phyloP scores from a whole-genome alignment of 2,888 invertebrate species.

The Pecten maximus region DNA sequence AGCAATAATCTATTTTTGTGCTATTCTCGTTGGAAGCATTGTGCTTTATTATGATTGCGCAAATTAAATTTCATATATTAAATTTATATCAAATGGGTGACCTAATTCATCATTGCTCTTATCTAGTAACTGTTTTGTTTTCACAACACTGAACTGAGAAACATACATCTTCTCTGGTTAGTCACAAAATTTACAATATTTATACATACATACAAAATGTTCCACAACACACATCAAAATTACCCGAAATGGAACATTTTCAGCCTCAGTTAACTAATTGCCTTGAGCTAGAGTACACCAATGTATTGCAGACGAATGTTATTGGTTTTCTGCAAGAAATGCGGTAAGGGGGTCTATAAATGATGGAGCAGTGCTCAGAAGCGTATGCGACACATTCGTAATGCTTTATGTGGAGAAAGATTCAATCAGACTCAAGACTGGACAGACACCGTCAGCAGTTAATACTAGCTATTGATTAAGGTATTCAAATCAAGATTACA shows the following conservation, averaged over 20 bases:
- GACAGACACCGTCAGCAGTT: conserved; percentile 16
- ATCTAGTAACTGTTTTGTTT: too few species aligned
- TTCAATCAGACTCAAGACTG: background rate
- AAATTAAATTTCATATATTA: too few species aligned
- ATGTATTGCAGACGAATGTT: background rate
- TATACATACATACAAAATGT: too few species aligned
- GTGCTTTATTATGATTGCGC: too few species aligned
- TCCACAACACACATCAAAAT: background rate
- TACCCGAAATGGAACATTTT: background rate
- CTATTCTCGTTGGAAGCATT: too few species aligned
- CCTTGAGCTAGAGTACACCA: background rate
- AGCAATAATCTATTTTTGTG: too few species aligned
- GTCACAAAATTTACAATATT: too few species aligned
- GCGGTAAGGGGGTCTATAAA: background rate
- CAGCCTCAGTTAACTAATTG: background rate
- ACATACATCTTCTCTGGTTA: too few species aligned
- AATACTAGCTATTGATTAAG: background rate
- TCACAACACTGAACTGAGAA: too few species aligned
- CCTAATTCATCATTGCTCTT: too few species aligned
- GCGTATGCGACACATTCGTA: background rate
- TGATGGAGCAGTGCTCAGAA: background rate
- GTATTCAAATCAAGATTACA: conserved; percentile 35
- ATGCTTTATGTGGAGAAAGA: conserved; percentile 7
- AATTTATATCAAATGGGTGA: too few species aligned
- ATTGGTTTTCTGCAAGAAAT: conserved; percentile 9